Base-by-base conservation (phyloP, 2,797 vertebrate genomes). In the Rachycentron canadum region DNA sequence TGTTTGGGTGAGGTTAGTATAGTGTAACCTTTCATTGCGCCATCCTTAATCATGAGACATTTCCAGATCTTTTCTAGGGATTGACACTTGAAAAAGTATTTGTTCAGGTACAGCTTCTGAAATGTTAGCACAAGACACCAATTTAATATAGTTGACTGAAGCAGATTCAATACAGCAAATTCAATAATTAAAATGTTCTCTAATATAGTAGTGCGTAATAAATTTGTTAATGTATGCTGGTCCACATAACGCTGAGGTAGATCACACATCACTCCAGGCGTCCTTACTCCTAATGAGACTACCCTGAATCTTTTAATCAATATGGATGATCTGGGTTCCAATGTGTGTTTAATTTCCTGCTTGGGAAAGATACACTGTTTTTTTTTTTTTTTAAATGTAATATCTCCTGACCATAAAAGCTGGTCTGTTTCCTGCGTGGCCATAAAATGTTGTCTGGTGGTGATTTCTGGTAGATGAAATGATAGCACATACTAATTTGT, bases 321-420 rank as follows among this genome's bases (percentile, higher is more conserved):
- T 75, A 68, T 28, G 40, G 68, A 59, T 69, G 69, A 64, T 47
- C 47, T 81, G 70, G 50, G 36, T 53, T 36, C 41, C 78, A 55
- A 65, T 69, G 28, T 70, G 36, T 72, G 43, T 89, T 91, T 89
- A 84, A 90, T 92, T 90, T 92, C 91, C 89, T 92, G 88, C 70
- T 41, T 30, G 65, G 76, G 19, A 69, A 17, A 74, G 62, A 66
- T 52, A 16, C 32, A 66, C 28, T 23, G 56, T 66, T 43, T 50
- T n/a, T n/a, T n/a, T n/a, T n/a, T n/a, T n/a, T n/a, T n/a, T n/a
- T n/a, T n/a, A n/a, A n/a, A 21, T 78, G 57, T 80, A 52, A 74
- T 77, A 77, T 86, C 49, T 66, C 40, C 62, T 53, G 64, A 45
- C 65, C 26, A 45, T 58, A 68, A 59, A 69, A 66, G 57, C 28